Evolutionary conservation across 1,140 invertebrate species (phyloP).

Genomic region (Papilio dardanus): DNA sequence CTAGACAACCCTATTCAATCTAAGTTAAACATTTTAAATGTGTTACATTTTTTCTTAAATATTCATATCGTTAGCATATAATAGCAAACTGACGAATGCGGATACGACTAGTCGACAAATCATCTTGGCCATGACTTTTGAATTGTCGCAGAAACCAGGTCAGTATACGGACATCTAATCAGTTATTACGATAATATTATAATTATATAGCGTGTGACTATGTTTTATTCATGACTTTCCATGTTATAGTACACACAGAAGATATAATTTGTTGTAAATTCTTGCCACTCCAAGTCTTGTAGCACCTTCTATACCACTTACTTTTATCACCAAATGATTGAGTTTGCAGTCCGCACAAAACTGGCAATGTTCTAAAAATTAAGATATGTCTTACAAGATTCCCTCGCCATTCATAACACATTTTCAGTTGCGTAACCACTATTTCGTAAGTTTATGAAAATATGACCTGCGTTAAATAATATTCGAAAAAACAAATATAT

Average conservation of each 20-base stretch:
- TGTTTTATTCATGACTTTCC: background rate
- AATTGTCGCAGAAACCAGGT: background rate
- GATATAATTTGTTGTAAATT: background rate
- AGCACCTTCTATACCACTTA: too few relatives aligned
- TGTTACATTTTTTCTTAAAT: background rate
- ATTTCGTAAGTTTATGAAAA: too few relatives aligned
- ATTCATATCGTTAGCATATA: background rate
- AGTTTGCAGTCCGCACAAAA: too few relatives aligned
- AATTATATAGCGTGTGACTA: background rate
- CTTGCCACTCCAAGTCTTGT: background rate
- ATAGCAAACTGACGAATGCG: background rate
- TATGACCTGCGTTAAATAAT: too few relatives aligned
- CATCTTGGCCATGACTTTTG: background rate
- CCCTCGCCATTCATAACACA: too few relatives aligned
- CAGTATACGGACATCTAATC: conserved; percentile 5
- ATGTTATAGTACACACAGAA: background rate
- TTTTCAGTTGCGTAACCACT: background rate
- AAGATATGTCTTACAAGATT: background rate
- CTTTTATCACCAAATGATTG: too few relatives aligned
- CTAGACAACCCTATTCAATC: too few relatives aligned
- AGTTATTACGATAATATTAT: background rate
- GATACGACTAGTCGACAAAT: background rate
- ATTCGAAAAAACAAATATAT: too few relatives aligned
- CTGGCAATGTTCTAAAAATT: too few relatives aligned
- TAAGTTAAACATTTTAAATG: background rate